Base-by-base conservation (phyloP, 2,113 vertebrate species). In the Rhegmatorhina hoffmannsi region DNA sequence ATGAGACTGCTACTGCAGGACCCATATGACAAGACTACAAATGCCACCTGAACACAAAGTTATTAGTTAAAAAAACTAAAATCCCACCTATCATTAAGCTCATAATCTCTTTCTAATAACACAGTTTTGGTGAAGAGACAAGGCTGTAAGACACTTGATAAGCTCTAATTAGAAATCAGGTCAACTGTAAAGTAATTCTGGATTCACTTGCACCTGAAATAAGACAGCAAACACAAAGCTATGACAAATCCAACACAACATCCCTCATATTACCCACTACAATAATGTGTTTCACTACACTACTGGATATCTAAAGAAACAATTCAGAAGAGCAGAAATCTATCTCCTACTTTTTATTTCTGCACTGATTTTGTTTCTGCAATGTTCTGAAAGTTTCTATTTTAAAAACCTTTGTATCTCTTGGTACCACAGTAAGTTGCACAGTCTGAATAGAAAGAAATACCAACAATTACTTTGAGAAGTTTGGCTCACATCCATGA, bases 121-220 rank as follows among this genome's bases (percentile, higher is more conserved):
- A 80, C 10, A 53, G 60, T 53, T 53, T 55, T 52, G 3, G 3
- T 52, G 34, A 78, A 36, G 15, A 60, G 21, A 31, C 56, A 86
- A 96, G 56, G 66, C 11, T 80, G 68, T 81, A 95, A 90, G 58
- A 55, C 93, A 92, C 88, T 89, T 89, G 86, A 64, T 97, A 97
- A 96, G 94, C 84, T 96, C 49, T 60, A 70, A 76, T 96, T 96
- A 94, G 93, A 97, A 96, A 97, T 96, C 84, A 94, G 84, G 78
- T 88, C 60, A 96, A 89, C 92, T 94, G 77, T 86, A 72, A 97
- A 97, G 90, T 89, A 96, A 97, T 94, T 90, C 92, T 77, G 82
- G 66, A 92, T 97, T 96, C 83, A 91, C 92, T 13, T 84, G 91
- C 76, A 97, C 66, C 91, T 93, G 91, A 97, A 96, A 90, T 59